Conservation (phyloP, 2,888 invertebrate genomes). For the Rhingia campestris region DNA sequence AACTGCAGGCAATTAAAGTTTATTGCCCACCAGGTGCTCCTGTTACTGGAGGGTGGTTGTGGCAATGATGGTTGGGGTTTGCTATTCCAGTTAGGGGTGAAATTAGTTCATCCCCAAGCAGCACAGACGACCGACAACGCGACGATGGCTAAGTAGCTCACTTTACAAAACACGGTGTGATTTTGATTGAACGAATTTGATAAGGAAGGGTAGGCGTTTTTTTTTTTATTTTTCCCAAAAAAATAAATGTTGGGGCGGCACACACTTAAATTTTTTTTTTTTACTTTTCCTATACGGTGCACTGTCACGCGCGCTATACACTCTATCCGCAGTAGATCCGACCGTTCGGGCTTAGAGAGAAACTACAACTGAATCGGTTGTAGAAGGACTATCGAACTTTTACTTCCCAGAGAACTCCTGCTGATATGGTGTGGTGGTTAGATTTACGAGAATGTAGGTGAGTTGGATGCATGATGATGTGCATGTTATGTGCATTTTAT, state of each 20-base stretch:
- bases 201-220: slow-evolving; percentile 45
- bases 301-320: slow-evolving; percentile 33
- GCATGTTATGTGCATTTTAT: slow-evolving; percentile 63
- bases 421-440: neutral
- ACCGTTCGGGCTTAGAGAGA: slow-evolving; percentile 76
- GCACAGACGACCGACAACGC: slow-evolving; percentile 12
- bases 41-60: slow-evolving; percentile 5
- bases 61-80: slow-evolving; percentile 15
- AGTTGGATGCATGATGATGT: slow-evolving; percentile 63
- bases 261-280: slow-evolving; percentile 42
- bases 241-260: slow-evolving; percentile 43
- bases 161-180: slow-evolving; percentile 52
- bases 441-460: slow-evolving; percentile 75
- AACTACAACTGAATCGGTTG: slow-evolving; percentile 79
- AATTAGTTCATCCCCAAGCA: slow-evolving; percentile 18
- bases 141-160: slow-evolving; percentile 36
- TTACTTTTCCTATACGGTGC: slow-evolving; percentile 65
- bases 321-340: slow-evolving; percentile 53
- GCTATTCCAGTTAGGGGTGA: slow-evolving; percentile 35
- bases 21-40: slow-evolving; percentile 64
- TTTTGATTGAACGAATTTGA: slow-evolving; percentile 52
- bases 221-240: slow-evolving; percentile 18
- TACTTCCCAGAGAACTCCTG: slow-evolving; percentile 57
- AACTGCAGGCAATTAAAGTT: slow-evolving; percentile 73
- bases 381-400: slow-evolving; percentile 50